These are phyloP conservation scores for Acrobeloides nanus DNA, from an alignment of 2,888 invertebrate genomes.

Conservation along the genomic window DNA sequence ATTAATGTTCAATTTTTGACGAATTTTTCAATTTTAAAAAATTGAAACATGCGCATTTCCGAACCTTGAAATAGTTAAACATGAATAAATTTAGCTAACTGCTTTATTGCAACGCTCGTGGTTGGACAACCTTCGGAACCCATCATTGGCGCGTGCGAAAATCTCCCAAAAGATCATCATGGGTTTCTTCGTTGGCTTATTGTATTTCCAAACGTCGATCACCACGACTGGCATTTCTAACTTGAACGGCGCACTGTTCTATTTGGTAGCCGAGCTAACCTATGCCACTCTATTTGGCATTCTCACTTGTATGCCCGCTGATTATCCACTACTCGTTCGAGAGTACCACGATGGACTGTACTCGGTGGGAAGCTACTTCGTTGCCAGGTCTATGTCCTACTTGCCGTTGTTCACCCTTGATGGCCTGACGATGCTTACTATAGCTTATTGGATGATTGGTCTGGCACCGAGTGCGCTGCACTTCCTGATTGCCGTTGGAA, in stretches of 20 bases:
- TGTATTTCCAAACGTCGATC: constrained; percentile 63
- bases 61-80: too few relatives aligned
- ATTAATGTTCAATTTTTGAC: too few relatives aligned
- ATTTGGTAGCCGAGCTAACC: constrained; percentile 63
- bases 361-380: constrained; percentile 58
- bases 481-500: constrained; percentile 22
- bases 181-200: constrained; percentile 68
- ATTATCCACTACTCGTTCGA: constrained; percentile 78
- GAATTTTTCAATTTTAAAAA: too few relatives aligned
- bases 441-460: constrained; percentile 83
- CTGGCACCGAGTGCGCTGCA: constrained; percentile 23
- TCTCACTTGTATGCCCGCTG: constrained; percentile 76
- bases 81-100: too few relatives aligned
- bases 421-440: constrained; percentile 73
- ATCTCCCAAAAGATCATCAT: constrained; percentile 48
- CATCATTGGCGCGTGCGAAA: constrained; percentile 43
- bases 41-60: too few relatives aligned
- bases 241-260: constrained; percentile 82
- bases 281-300: constrained; percentile 62
- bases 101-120: constrained; percentile 31
- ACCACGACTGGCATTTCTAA: constrained; percentile 75
- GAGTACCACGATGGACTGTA: constrained; percentile 87
- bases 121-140: constrained; percentile 49
- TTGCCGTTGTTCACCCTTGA: constrained; percentile 73
- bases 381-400: constrained; percentile 45